Base-by-base conservation (phyloP, 2,797 vertebrate genomes). In the Pelobates cultripes region DNA sequence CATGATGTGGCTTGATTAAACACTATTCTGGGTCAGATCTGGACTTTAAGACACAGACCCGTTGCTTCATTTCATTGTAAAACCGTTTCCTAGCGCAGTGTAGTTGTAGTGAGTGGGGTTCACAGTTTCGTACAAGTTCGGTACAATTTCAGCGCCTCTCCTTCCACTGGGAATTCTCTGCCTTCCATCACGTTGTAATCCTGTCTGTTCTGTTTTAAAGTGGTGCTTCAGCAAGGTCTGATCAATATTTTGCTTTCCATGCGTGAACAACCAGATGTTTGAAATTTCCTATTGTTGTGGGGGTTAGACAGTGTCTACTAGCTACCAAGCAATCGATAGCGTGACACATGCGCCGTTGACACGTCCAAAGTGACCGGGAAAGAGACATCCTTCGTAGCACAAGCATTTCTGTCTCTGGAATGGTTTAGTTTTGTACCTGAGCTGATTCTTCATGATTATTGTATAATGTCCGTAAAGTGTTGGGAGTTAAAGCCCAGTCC, bases 181-280 rank as follows among this genome's bases (percentile, higher is more conserved):
- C 87, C 87, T 91, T 89, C 89, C 91, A 88, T 94, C 89, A 91
- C 90, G 94, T 90, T 88, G 85, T 87, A 87, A 85, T 90, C 89
- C 88, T 89, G 91, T 91, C 92, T 90, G 87, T 88, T 88, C 89
- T 88, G 85, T 91, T 91, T 89, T 89, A 92, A 92, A 95, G 92
- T 88, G 87, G 91, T 91, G 93, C 94, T 93, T 94, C 94, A 96
- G 94, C 94, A 94, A 91, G 86, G 90, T 86, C 85, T 91, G 94
- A 97, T 98, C 97, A 95, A 97, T 98, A 97, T 95, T 97, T 96
- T 94, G 92, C 94, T 96, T 96, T 94, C 95, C 96, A 95, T 96
- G 96, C 95, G 93, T 97, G 96, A 97, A 97, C 94, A 94, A 94
- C 94, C 96, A 96, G 95, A 96, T 96, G 96, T 97, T 97, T 94